Evolutionary conservation across 2,888 invertebrate species (phyloP).

Genomic region (Nematopogon swammerdamellus): DNA sequence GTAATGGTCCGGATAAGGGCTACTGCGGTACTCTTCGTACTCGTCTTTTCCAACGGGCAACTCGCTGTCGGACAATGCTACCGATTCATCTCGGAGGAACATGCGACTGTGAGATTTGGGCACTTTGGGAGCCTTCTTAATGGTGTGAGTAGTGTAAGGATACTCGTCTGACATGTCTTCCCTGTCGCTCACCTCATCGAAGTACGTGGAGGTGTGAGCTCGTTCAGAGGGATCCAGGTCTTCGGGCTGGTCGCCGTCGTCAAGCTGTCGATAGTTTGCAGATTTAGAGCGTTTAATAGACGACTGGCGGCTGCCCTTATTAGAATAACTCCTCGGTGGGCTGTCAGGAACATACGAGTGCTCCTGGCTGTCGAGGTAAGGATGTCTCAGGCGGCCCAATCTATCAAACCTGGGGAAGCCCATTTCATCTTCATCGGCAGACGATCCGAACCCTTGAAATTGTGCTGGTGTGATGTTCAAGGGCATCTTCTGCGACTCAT

Average conservation of each 20-base stretch:
- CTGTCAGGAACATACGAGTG: slow-evolving; percentile 43
- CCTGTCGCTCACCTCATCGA: slow-evolving; percentile 41
- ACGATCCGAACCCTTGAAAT: slow-evolving; percentile 61
- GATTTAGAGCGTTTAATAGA: slow-evolving; percentile 45
- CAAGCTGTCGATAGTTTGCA: slow-evolving; percentile 10
- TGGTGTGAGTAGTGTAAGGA: slow-evolving; percentile 49
- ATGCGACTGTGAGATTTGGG: slow-evolving; percentile 38
- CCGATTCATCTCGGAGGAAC: slow-evolving; percentile 42
- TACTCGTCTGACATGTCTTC: slow-evolving; percentile 47
- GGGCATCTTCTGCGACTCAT: slow-evolving; percentile 41
- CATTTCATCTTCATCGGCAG: slow-evolving; percentile 64
- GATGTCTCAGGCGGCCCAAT: slow-evolving; percentile 52
- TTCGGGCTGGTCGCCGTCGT: slow-evolving; percentile 33
- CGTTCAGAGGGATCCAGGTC: slow-evolving; percentile 25
- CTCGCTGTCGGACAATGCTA: slow-evolving; percentile 45
- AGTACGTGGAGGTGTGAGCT: slow-evolving; percentile 34
- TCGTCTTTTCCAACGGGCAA: slow-evolving; percentile 41
- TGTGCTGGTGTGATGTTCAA: slow-evolving; percentile 46
- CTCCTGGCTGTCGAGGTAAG: slow-evolving; percentile 48
- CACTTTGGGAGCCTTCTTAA: slow-evolving; percentile 47
- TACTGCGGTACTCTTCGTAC: slow-evolving; percentile 41
- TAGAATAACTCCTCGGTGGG: slow-evolving; percentile 46
- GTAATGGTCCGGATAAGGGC: slow-evolving; percentile 47
- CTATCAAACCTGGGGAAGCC: slow-evolving; percentile 63
- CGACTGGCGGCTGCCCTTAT: slow-evolving; percentile 46